Evolutionary conservation across 2,888 invertebrate species (phyloP).

Genomic region (Drosophila nr. medialis): DNA sequence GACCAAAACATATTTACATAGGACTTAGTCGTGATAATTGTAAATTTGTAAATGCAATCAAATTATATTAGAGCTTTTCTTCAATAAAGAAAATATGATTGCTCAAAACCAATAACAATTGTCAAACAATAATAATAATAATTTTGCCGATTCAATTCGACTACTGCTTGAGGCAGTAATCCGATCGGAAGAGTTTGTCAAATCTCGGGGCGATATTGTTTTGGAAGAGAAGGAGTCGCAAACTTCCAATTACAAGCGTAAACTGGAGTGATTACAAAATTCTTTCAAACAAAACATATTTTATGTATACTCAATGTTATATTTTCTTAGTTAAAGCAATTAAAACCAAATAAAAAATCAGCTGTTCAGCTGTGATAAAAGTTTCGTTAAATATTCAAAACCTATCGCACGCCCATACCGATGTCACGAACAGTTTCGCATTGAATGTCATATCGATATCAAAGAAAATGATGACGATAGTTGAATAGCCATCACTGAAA

Average conservation of each 20-base stretch:
- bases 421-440: background rate
- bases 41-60: background rate
- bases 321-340: background rate
- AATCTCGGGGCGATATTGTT: constrained; percentile 11
- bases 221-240: no score
- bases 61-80: background rate
- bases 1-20: background rate
- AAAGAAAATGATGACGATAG: constrained; percentile 1
- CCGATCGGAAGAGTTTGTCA: constrained; percentile 25
- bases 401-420: background rate
- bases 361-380: background rate
- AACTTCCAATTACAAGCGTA: no score
- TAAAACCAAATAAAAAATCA: background rate
- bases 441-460: constrained; percentile 1
- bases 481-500: background rate
- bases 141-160: no score
- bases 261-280: no score
- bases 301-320: no score
- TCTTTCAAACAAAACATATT: no score
- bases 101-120: background rate
- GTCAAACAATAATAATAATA: no score
- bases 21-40: background rate
- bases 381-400: background rate
- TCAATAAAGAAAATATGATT: background rate
- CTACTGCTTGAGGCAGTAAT: no score